Conservation (phyloP, 1,140 invertebrate genomes). For the Luehdorfia chinensis region DNA sequence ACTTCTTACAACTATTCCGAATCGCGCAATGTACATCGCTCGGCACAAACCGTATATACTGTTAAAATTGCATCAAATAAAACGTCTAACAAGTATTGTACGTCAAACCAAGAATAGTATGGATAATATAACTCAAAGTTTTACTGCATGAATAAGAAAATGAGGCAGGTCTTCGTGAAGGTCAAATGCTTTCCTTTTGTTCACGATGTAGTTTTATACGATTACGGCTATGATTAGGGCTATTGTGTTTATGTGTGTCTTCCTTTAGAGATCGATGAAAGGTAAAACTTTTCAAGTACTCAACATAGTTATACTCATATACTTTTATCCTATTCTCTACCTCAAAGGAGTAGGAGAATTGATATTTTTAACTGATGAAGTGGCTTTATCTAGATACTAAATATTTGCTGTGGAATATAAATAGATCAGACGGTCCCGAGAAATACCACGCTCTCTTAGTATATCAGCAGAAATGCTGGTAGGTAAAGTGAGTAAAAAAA, state of each 20-base stretch:
- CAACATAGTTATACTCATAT: too few relatives aligned
- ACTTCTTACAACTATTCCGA: not conserved
- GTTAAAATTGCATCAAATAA: slow-evolving; percentile 4
- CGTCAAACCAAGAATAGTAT: slow-evolving; percentile 4
- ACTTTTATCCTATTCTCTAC: not conserved
- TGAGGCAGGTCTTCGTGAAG: slow-evolving; percentile 13
- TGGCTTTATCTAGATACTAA: too few relatives aligned
- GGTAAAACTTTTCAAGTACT: too few relatives aligned
- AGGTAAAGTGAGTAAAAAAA: too few relatives aligned
- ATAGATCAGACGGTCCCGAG: too few relatives aligned
- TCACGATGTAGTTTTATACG: slow-evolving; percentile 1
- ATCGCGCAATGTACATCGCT: slow-evolving; percentile 6
- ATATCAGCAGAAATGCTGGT: too few relatives aligned
- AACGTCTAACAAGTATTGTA: slow-evolving; percentile 6
- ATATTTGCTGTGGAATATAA: too few relatives aligned
- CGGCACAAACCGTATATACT: not conserved
- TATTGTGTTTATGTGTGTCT: not conserved
- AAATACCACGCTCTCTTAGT: too few relatives aligned
- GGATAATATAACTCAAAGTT: not conserved
- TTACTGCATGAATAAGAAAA: not conserved
- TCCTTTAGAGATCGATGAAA: not conserved
- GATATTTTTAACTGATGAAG: too few relatives aligned
- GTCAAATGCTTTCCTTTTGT: slow-evolving; percentile 16
- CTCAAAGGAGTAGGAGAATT: too few relatives aligned
- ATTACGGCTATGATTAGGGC: not conserved